phyloP scores from a whole-genome alignment of 2,888 invertebrate genomes.

The Bibio marci region DNA sequence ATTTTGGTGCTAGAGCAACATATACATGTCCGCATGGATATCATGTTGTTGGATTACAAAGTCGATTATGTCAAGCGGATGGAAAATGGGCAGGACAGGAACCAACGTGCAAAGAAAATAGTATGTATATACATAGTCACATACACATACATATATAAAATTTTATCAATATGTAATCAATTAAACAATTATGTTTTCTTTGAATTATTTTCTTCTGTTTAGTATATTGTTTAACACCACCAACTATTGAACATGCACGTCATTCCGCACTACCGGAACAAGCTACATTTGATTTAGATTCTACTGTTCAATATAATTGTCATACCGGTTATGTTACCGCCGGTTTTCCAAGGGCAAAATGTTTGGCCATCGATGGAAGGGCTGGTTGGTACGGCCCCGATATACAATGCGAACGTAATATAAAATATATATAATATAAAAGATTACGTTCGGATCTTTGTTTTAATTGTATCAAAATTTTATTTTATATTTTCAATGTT shows the following conservation, averaged over 20 bases:
- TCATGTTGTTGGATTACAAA: slow-evolving; percentile 69
- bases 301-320: slow-evolving; percentile 83
- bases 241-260: slow-evolving; percentile 66
- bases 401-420: slow-evolving; percentile 87
- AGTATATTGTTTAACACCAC: slow-evolving; percentile 76
- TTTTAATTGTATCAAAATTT: background rate
- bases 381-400: slow-evolving; percentile 97
- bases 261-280: slow-evolving; percentile 81
- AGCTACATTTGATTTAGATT: slow-evolving; percentile 75
- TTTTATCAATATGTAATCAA: background rate
- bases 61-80: slow-evolving; percentile 76
- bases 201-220: slow-evolving; percentile 10
- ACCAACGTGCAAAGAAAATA: slow-evolving; percentile 72
- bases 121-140: slow-evolving; percentile 23
- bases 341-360: slow-evolving; percentile 85
- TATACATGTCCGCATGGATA: slow-evolving; percentile 81
- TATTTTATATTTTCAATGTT: background rate
- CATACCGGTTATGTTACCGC: slow-evolving; percentile 85
- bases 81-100: slow-evolving; percentile 76
- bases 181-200: background rate
- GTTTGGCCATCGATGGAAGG: slow-evolving; percentile 67
- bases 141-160: background rate
- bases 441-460: slow-evolving; percentile 1
- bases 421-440: slow-evolving; percentile 18
- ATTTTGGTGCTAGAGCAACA: slow-evolving; percentile 63